These are phyloP conservation scores for Pinctada fucata DNA, from an alignment of 2,888 invertebrate species.

Conservation along the genomic window DNA sequence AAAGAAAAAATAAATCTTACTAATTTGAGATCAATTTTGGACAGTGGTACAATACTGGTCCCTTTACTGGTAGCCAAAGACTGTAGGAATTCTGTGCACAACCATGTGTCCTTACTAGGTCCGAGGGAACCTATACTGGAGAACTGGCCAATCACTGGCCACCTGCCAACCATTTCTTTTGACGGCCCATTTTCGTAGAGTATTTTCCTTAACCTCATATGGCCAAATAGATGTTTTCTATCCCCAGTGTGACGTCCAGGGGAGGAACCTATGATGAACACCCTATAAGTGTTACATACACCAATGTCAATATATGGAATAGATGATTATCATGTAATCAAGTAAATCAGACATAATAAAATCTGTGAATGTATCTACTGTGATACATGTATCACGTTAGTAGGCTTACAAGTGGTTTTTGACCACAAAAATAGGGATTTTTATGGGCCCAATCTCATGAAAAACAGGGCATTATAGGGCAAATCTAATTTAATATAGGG, in stretches of 20 bases:
- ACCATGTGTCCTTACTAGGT: slow-evolving; percentile 82
- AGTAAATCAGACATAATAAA: too few relatives aligned
- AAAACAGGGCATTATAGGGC: too few relatives aligned
- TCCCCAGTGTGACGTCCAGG: slow-evolving; percentile 88
- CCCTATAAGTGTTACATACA: slow-evolving; percentile 80
- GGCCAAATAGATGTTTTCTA: slow-evolving; percentile 82
- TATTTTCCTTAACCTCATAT: slow-evolving; percentile 80
- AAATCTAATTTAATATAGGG: too few relatives aligned
- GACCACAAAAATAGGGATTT: too few relatives aligned
- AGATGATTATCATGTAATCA: slow-evolving; percentile 84
- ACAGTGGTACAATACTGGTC: slow-evolving; percentile 34
- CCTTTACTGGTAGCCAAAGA: slow-evolving; percentile 75
- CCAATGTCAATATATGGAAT: neutral
- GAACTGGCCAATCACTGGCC: slow-evolving; percentile 90
- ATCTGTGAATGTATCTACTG: too few relatives aligned
- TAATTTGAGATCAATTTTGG: slow-evolving; percentile 58
- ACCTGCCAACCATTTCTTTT: slow-evolving; percentile 78
- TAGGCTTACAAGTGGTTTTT: too few relatives aligned
- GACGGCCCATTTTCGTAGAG: slow-evolving; percentile 83
- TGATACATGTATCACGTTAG: too few relatives aligned
- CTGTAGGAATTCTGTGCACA: slow-evolving; percentile 85
- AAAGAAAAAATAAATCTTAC: slow-evolving; percentile 49
- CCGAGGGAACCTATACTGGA: slow-evolving; percentile 95
- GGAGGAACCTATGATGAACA: slow-evolving; percentile 89
- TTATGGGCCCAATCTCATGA: too few relatives aligned